Evolutionary conservation across 2,888 invertebrate species (phyloP).

Genomic region (Epirrhoe alternata): DNA sequence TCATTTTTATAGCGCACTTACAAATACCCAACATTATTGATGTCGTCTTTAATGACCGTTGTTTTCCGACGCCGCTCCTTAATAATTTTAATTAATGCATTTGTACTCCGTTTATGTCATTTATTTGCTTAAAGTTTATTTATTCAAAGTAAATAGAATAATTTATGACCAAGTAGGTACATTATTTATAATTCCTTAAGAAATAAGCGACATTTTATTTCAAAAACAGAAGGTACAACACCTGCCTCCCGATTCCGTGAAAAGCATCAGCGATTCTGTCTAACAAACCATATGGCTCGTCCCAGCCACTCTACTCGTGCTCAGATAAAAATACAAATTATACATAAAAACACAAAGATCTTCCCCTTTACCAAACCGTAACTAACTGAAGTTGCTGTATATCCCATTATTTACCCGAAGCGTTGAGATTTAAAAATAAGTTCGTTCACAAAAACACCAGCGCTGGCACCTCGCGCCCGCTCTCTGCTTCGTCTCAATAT

Average conservation of each 20-base stretch:
- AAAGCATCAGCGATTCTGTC: slow-evolving; percentile 62
- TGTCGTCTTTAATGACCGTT: slow-evolving; percentile 62
- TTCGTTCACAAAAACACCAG: slow-evolving; percentile 69
- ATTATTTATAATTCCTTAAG: neutral
- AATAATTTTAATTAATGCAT: slow-evolving; percentile 50
- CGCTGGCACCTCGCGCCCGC: slow-evolving; percentile 70
- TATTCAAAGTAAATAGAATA: neutral
- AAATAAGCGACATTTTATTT: neutral
- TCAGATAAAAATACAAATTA: slow-evolving; percentile 65
- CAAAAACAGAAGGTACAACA: slow-evolving; percentile 42
- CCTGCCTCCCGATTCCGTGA: slow-evolving; percentile 56
- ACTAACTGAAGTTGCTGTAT: slow-evolving; percentile 75
- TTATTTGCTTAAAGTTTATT: slow-evolving; percentile 13
- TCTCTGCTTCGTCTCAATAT: slow-evolving; percentile 73
- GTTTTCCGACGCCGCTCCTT: slow-evolving; percentile 44
- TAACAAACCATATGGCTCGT: slow-evolving; percentile 76
- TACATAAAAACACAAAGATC: slow-evolving; percentile 65
- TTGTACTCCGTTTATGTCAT: slow-evolving; percentile 36
- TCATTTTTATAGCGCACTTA: slow-evolving; percentile 83
- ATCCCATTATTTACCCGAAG: slow-evolving; percentile 72
- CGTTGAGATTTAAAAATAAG: slow-evolving; percentile 79
- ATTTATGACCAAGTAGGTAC: neutral
- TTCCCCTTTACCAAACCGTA: slow-evolving; percentile 76
- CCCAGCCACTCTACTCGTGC: slow-evolving; percentile 60
- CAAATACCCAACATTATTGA: slow-evolving; percentile 79